Conservation (phyloP, 2,888 invertebrate genomes). For the Mallateleia sp. region DNA sequence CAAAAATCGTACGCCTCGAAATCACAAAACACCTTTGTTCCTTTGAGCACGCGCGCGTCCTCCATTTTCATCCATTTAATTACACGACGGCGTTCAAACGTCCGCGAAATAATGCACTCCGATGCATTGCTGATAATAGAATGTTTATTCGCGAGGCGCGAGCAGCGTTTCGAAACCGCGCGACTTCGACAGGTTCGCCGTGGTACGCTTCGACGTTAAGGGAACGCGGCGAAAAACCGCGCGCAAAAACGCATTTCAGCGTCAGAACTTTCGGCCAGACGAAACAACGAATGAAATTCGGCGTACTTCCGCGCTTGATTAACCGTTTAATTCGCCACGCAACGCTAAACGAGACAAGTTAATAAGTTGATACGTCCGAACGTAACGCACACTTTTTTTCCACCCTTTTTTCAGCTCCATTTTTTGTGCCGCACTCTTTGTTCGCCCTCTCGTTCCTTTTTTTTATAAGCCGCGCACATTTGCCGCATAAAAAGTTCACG, state of each 20-base stretch:
- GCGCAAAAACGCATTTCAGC: too few species aligned
- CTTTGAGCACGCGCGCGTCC: conserved; percentile 40
- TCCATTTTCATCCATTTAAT: conserved; percentile 65
- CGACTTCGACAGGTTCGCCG: conserved; percentile 57
- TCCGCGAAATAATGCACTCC: conserved; percentile 62
- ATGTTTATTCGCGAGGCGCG: conserved; percentile 68
- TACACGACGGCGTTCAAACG: conserved; percentile 45
- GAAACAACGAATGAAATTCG: too few species aligned
- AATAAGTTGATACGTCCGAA: too few species aligned
- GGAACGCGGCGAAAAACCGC: too few species aligned
- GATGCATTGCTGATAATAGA: conserved; percentile 71
- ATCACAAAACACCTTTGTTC: conserved; percentile 53
- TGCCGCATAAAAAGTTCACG: conserved; percentile 45
- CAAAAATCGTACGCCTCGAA: conserved; percentile 36
- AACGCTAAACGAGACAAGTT: too few species aligned
- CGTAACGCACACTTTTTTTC: too few species aligned
- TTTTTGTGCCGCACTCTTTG: too few species aligned
- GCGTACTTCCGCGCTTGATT: too few species aligned
- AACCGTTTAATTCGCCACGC: too few species aligned
- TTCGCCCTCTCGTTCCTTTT: too few species aligned
- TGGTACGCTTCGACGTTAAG: conserved; percentile 29
- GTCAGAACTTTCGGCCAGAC: too few species aligned
- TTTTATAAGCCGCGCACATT: conserved; percentile 15
- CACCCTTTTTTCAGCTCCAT: too few species aligned
- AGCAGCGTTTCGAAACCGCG: conserved; percentile 59